These are phyloP conservation scores for Luehdorfia chinensis DNA, from an alignment of 1,140 invertebrate genomes.

Conservation along the genomic window DNA sequence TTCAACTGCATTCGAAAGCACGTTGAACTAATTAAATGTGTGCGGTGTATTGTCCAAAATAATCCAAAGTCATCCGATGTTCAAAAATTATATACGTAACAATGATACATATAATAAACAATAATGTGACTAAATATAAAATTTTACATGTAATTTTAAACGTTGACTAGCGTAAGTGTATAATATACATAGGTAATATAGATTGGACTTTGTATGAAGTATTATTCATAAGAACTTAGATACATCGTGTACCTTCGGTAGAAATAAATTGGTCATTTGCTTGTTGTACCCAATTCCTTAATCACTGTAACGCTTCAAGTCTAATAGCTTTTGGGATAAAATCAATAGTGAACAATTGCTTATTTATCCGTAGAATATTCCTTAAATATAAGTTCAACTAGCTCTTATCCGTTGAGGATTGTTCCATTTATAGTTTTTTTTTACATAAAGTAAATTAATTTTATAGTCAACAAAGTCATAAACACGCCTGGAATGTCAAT, in stretches of 20 bases:
- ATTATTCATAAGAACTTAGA: constrained; percentile 42
- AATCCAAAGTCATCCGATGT: constrained; percentile 63
- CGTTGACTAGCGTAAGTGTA: constrained; percentile 70
- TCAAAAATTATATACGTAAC: constrained; percentile 77
- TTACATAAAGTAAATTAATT: no score
- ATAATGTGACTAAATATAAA: constrained; percentile 72
- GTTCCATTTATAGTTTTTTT: no score
- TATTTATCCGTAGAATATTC: neutral
- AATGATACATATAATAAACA: constrained; percentile 73
- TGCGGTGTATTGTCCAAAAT: constrained; percentile 38
- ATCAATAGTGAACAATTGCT: neutral
- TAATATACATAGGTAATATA: constrained; percentile 67
- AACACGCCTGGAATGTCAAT: constrained; percentile 21
- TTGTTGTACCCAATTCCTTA: constrained; percentile 8
- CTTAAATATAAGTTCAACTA: no score
- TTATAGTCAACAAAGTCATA: neutral
- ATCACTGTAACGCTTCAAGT: constrained; percentile 4
- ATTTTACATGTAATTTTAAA: constrained; percentile 74
- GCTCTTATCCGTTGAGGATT: no score
- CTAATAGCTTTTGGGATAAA: constrained; percentile 9
- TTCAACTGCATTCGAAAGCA: constrained; percentile 24
- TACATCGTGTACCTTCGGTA: constrained; percentile 18
- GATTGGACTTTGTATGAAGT: constrained; percentile 66
- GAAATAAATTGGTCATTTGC: constrained; percentile 18
- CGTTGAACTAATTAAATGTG: neutral